phyloP scores from a whole-genome alignment of 2,888 invertebrate species.

The Pyrgus malvae region DNA sequence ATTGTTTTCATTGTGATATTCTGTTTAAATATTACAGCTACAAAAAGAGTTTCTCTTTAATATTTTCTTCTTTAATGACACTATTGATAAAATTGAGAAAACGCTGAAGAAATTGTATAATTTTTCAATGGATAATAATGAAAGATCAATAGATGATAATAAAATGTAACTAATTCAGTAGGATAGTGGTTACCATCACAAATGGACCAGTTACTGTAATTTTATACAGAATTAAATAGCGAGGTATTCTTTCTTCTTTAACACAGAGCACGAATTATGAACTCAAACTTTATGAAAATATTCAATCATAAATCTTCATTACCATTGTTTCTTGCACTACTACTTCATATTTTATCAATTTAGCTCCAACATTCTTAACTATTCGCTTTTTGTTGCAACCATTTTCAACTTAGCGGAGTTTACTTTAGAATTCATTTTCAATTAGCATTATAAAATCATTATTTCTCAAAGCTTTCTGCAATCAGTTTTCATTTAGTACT shows the following conservation, averaged over 20 bases:
- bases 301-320: conserved; percentile 39
- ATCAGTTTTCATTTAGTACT: conserved; percentile 49
- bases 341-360: conserved; percentile 37
- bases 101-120: too few species aligned
- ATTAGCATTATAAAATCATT: conserved; percentile 28
- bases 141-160: too few species aligned
- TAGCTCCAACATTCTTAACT: conserved; percentile 24
- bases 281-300: conserved; percentile 20
- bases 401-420: conserved; percentile 11
- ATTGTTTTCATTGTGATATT: not conserved
- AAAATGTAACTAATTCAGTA: too few species aligned
- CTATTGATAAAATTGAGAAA: too few species aligned
- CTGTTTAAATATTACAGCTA: too few species aligned
- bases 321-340: conserved; percentile 37
- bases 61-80: too few species aligned
- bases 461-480: conserved; percentile 37
- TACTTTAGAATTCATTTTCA: conserved; percentile 28
- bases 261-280: not conserved
- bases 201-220: conserved; percentile 4
- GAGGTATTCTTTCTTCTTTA: too few species aligned
- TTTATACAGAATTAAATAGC: conserved; percentile 5
- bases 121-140: too few species aligned
- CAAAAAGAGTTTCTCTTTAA: too few species aligned
- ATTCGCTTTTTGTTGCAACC: conserved; percentile 17
- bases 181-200: too few species aligned